A percentile compares a stretch with the other conserved stretches of the same genome.
Conservation (phyloP, 30 jellyfish, hydroid and myxozoan genomes). For the Aurelia coerulea region DNA sequence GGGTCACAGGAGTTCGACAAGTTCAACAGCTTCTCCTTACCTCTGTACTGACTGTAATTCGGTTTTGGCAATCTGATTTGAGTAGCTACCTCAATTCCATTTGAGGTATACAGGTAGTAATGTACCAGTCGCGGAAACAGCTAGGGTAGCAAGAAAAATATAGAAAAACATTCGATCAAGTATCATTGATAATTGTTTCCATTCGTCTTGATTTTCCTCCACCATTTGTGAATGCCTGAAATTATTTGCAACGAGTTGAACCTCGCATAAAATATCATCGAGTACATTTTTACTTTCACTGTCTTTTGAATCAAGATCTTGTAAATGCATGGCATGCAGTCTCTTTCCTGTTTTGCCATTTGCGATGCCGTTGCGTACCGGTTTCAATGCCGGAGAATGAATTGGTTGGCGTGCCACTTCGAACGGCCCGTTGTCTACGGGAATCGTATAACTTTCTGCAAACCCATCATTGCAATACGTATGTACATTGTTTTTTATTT, state of each 20-base stretch:
- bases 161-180: conserved; percentile 92
- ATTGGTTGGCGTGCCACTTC: background rate
- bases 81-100: conserved; percentile 16
- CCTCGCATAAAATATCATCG: conserved; percentile 70
- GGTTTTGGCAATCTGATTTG: too few relatives aligned
- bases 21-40: too few relatives aligned
- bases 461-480: conserved; percentile 62
- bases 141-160: conserved; percentile 67
- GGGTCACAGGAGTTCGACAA: too few relatives aligned
- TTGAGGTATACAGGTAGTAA: conserved; percentile 78
- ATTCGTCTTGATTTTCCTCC: conserved; percentile 81
- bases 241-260: conserved; percentile 65
- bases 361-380: conserved; percentile 54
- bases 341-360: conserved; percentile 10
- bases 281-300: conserved; percentile 26
- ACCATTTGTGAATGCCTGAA: conserved; percentile 52
- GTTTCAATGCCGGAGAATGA: conserved; percentile 34
- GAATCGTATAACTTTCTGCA: conserved; percentile 64
- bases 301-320: conserved; percentile 35
- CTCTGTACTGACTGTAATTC: too few relatives aligned
- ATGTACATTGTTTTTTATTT: conserved; percentile 5
- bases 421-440: conserved; percentile 44
- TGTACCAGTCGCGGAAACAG: conserved; percentile 63
- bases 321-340: conserved; percentile 4
- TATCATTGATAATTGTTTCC: conserved; percentile 80